Base-by-base conservation (phyloP, 2,113 vertebrate genomes). In the Melanerpes aurifrons region DNA sequence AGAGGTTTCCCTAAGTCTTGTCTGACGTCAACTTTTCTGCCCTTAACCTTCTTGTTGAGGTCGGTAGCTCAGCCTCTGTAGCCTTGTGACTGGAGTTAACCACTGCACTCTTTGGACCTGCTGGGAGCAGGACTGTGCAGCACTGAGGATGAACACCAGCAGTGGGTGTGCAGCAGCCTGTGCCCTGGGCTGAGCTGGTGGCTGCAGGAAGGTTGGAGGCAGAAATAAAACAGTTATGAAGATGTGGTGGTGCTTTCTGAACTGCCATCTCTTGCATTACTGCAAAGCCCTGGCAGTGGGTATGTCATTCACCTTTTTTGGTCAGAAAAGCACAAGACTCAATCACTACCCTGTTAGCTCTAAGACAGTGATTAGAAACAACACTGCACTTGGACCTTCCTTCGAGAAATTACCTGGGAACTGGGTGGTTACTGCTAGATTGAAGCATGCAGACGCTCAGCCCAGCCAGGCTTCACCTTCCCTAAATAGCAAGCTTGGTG, bases 111-210 rank as follows among this genome's bases (percentile, higher is more conserved):
- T 18, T 28, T n/a, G 56, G 54, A 82, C 43, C 70, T 66, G 74
- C 71, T 63, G 0, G 2, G 31, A 77, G 67, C 68, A 76, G 92
- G 81, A 7, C 28, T 7, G 40, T 45, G 74, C 40, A 20, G 77
- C 0, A 1, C 0, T 70, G 86, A 91, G 71, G 83, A 28, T 1
- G 28, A 43, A 15, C 12, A 35, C 32, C 45, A 14, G 24, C 50
- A 14, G 28, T 0, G 1, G 12, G 12, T 17, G 14, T 3, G 2
- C 1, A 10, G 66, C 69, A 48, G 31, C 2, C 0, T 2, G 3
- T 63, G 63, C 3, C 9, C 47, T 26, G 74, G 40, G 73, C 86
- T 82, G 74, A 82, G 85, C 91, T 87, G 20, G 29, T 11, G 84
- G 14, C 92, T 57, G 82, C 2, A 0, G 58, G 83, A 63, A 90